phyloP scores from a whole-genome alignment of 30 jellyfish, hydroid and myxozoan species.

The Euphysa ruthae region DNA sequence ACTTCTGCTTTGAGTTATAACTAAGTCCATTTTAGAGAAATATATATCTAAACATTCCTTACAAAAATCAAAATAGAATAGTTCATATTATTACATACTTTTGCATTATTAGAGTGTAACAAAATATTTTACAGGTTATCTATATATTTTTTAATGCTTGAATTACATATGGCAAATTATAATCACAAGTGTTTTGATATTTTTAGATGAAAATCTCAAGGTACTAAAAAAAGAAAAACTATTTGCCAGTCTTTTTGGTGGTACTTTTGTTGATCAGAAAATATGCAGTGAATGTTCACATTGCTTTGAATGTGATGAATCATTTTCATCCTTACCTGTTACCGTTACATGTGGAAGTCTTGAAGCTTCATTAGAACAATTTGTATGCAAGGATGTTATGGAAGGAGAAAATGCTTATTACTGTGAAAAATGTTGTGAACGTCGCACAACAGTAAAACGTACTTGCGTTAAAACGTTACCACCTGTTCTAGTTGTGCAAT shows the following conservation, averaged over 20 bases:
- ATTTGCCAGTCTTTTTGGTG: conserved; percentile 73
- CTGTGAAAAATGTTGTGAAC: conserved; percentile 94
- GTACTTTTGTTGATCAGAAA: conserved; percentile 90
- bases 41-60: too few relatives aligned
- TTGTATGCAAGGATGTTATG: conserved; percentile 83
- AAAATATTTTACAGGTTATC: too few relatives aligned
- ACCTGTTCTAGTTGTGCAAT: conserved; percentile 73
- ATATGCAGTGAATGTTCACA: conserved; percentile 91
- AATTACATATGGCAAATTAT: too few relatives aligned
- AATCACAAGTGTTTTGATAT: too few relatives aligned
- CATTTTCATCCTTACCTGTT: conserved; percentile 84
- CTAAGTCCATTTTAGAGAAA: too few relatives aligned
- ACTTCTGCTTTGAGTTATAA: too few relatives aligned
- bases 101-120: too few relatives aligned
- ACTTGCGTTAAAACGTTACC: conserved; percentile 86
- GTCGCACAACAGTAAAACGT: conserved; percentile 83
- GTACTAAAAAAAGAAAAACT: conserved; percentile 45
- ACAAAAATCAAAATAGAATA: too few relatives aligned
- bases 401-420: conserved; percentile 97
- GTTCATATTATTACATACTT: too few relatives aligned
- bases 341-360: conserved; percentile 82
- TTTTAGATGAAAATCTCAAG: conserved; percentile 18
- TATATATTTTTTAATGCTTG: too few relatives aligned
- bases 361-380: conserved; percentile 86
- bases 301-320: conserved; percentile 86